Percentiles rank a stretch among this genome's conserved stretches.
Conservation (phyloP, 2,797 vertebrate genomes). For the Picus viridis region DNA sequence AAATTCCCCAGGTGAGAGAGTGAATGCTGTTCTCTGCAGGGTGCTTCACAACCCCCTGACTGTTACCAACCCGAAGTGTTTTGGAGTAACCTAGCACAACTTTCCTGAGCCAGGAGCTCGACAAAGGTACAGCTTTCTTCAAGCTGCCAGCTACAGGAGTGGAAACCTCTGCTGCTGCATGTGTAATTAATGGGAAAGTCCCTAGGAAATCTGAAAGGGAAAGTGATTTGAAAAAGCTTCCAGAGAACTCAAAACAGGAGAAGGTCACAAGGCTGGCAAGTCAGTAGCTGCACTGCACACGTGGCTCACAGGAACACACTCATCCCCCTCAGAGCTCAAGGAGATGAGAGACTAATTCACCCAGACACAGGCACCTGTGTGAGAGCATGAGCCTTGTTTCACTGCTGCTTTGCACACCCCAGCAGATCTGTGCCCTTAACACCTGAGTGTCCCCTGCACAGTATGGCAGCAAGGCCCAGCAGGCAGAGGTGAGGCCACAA, state of each 20-base stretch:
- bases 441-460: background rate
- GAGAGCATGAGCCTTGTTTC: background rate
- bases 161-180: background rate
- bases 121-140: background rate
- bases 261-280: background rate
- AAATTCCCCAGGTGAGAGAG: background rate
- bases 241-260: slow-evolving; percentile 17
- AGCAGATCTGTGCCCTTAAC: background rate
- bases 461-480: background rate
- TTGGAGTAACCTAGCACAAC: background rate
- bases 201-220: slow-evolving; percentile 23
- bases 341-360: background rate
- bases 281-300: background rate
- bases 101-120: background rate
- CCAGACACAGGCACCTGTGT: background rate
- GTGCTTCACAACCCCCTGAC: background rate
- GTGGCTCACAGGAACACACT: background rate
- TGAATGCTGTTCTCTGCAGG: background rate
- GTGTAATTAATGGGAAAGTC: slow-evolving; percentile 7
- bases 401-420: background rate
- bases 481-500: background rate
- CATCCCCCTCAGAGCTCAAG: background rate
- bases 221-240: slow-evolving; percentile 26
- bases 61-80: background rate
- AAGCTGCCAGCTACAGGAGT: background rate